Evolutionary conservation across 2,888 invertebrate species (phyloP).

Genomic region (Polyommatus icarus): DNA sequence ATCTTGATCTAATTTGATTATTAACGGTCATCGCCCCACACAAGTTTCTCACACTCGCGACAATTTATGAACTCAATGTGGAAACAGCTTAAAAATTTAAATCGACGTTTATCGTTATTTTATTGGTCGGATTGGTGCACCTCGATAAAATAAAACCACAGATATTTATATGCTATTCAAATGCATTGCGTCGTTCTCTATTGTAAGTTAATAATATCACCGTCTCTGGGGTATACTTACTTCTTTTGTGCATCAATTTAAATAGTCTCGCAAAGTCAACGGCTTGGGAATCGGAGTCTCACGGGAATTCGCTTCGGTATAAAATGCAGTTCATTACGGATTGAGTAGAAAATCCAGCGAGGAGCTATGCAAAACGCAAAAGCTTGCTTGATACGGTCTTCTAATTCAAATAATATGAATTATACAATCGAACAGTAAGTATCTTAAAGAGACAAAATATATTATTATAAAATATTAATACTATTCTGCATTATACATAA

Average conservation of each 20-base stretch:
- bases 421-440: neutral
- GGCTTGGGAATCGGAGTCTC: constrained; percentile 34
- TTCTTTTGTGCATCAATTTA: constrained; percentile 61
- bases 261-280: constrained; percentile 46
- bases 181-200: constrained; percentile 32
- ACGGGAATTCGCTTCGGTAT: neutral
- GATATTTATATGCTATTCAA: constrained; percentile 3
- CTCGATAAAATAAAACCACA: neutral
- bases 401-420: neutral
- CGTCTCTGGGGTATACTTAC: constrained; percentile 47
- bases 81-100: neutral
- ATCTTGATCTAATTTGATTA: neutral
- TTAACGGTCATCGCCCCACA: too few relatives aligned
- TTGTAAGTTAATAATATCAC: constrained; percentile 43
- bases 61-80: too few relatives aligned
- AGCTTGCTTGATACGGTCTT: neutral
- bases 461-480: neutral
- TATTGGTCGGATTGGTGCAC: neutral
- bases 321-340: constrained; percentile 17
- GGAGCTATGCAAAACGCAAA: neutral
- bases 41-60: neutral
- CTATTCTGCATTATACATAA: neutral
- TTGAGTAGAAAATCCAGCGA: neutral
- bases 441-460: neutral
- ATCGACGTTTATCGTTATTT: neutral